Conservation (phyloP, 2,888 invertebrate genomes). For the Palloptera scutellata region DNA sequence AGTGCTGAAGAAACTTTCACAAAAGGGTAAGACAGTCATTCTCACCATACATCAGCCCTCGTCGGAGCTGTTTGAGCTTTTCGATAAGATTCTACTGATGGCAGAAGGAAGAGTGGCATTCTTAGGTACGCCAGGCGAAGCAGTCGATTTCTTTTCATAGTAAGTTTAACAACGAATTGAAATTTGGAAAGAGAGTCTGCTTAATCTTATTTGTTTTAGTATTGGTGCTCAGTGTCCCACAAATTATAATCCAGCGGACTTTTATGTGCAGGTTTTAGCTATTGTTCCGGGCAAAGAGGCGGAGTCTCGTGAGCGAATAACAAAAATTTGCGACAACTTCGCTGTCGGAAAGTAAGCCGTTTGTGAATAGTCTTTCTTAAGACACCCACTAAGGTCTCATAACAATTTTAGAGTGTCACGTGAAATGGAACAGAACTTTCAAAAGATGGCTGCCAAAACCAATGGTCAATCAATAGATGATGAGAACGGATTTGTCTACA, state of each 20-base stretch:
- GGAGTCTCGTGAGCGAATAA: slow-evolving; percentile 79
- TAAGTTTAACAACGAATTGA: slow-evolving; percentile 63
- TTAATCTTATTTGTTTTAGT: slow-evolving; percentile 64
- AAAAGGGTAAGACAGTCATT: slow-evolving; percentile 87
- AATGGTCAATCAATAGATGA: slow-evolving; percentile 65
- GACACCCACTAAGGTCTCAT: neutral
- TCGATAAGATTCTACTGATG: slow-evolving; percentile 88
- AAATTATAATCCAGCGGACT: slow-evolving; percentile 95
- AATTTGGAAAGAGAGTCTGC: neutral
- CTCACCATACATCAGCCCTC: slow-evolving; percentile 96
- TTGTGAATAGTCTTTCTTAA: neutral
- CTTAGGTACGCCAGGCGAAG: slow-evolving; percentile 81
- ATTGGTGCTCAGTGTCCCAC: slow-evolving; percentile 84
- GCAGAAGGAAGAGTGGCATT: slow-evolving; percentile 92
- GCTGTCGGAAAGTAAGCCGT: slow-evolving; percentile 55
- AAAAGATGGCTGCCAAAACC: slow-evolving; percentile 48
- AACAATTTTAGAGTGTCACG: slow-evolving; percentile 47
- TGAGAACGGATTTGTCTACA: slow-evolving; percentile 65
- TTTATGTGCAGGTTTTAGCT: slow-evolving; percentile 88
- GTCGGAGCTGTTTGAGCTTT: slow-evolving; percentile 88
- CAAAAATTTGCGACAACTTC: slow-evolving; percentile 81
- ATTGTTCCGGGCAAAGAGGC: slow-evolving; percentile 85
- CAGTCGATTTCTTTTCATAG: slow-evolving; percentile 82
- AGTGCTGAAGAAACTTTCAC: slow-evolving; percentile 77
- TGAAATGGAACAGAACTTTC: slow-evolving; percentile 58